Evolutionary conservation across 2,797 vertebrate species (phyloP), one percentile per base, ranked within the genome.

Genomic region (Coregonus ussuriensis): DNA sequence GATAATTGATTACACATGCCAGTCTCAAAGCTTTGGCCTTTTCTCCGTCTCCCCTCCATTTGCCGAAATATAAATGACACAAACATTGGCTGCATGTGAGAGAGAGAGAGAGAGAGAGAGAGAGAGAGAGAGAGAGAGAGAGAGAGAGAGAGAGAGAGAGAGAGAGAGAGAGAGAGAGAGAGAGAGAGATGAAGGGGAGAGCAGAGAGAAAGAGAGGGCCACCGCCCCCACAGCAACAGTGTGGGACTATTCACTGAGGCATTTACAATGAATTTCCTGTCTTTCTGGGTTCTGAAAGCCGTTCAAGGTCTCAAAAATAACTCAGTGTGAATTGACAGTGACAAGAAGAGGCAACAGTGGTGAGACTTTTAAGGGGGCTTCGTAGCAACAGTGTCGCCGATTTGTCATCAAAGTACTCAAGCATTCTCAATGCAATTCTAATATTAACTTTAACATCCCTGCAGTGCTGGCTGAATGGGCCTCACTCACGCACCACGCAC

Each of bases 221-320:
- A 65, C 9, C 9, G 11, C 9, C 9, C 41, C 9, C n/a, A 65
- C n/a, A 65, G 68, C 68, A 37, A n/a, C 15, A 37, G 33, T 70
- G 66, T 33, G 21, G 16, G 31, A 69, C 76, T 73, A 72, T 77
- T 65, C 75, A 78, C 67, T 33, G 62, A 65, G 59, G 82, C 74
- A 66, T 79, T 80, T 78, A 79, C 69, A 81, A 77, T 74, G 53
- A 74, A 74, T 77, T 76, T 83, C 75, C 74, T 75, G 75, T 79
- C 79, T 80, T 65, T 53, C 29, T 51, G 80, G 68, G 76, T 82
- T 81, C 68, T 75, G 74, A 85, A 81, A 81, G 65, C 62, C 51
- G 68, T 84, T 83, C 78, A 85, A 77, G 78, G 81, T 65, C 72
- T 82, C 56, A 74, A 71, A 81, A 79, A 86, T 82, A 76, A 82